Conservation (phyloP, 2,797 vertebrate species). For the Argyrosomus regius region DNA sequence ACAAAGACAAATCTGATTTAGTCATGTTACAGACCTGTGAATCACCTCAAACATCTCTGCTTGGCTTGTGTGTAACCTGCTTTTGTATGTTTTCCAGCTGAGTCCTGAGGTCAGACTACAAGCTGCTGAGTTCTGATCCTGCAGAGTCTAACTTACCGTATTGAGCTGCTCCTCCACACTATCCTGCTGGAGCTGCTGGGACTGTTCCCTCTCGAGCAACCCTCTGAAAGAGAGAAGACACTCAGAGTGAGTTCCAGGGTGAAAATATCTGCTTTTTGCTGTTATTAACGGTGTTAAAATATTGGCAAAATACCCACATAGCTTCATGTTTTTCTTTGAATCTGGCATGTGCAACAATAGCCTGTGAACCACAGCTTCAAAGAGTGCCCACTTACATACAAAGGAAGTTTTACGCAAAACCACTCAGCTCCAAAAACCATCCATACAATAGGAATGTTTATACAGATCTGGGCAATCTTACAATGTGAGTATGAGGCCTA, state of each 20-base stretch:
- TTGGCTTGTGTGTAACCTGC: conserved; percentile 28
- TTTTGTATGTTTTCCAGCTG: conserved; percentile 58
- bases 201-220: conserved; percentile 54
- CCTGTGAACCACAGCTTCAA: conserved; percentile 41
- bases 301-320: background rate
- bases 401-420: conserved; percentile 16
- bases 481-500: conserved; percentile 32
- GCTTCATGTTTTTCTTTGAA: conserved; percentile 1
- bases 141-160: conserved; percentile 55
- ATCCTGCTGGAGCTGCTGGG: conserved; percentile 54
- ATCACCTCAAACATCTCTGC: background rate
- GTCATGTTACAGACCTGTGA: background rate
- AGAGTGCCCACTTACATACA: conserved; percentile 19
- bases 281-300: background rate
- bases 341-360: conserved; percentile 13
- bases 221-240: conserved; percentile 67
- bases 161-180: conserved; percentile 66
- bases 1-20: background rate
- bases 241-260: background rate
- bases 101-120: conserved; percentile 44
- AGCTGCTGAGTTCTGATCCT: conserved; percentile 51
- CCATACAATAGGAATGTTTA: conserved; percentile 45
- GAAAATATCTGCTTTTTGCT: background rate
- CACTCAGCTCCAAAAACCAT: conserved; percentile 37
- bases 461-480: conserved; percentile 47